Evolutionary conservation across 2,113 vertebrate species (phyloP), one percentile per base, ranked within the genome.

Genomic region (Poecilia latipinna): DNA sequence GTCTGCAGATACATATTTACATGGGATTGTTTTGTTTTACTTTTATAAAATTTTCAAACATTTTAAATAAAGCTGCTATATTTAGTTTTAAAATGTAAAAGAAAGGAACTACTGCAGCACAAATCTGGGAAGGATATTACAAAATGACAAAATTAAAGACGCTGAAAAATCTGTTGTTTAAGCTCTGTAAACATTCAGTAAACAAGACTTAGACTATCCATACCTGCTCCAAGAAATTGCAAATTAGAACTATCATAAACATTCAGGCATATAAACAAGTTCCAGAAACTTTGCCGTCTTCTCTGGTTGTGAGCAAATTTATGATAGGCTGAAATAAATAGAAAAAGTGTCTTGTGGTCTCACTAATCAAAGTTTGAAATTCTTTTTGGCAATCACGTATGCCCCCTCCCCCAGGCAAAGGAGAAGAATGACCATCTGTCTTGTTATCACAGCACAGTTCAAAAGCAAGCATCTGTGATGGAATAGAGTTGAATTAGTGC

Each of bases 401-500:
- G 69, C 32, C 61, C 39, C 17, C 17, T 72, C 37, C 26, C 29
- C 70, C 15, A 8, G 44, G 62, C 31, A 29, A 22, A 28, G 29
- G 42, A 65, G 44, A 35, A 54, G 24, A 35, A 12, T 19, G 63
- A 57, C 31, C 42, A 65, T 74, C 62, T 57, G 72, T 64, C n/a
- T 54, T 37, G 63, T 62, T 72, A 64, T 32, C 15, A 39, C 26
- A n/a, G 37, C 31, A 37, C 8, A 15, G 51, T 33, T 60, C 68
- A 70, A 60, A 51, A 37, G 68, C 68, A 32, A 15, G 31, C 68
- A 61, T 35, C 51, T 28, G 54, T 70, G 54, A 61, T 31, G 22
- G 37, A 35, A 35, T 57, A 63, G 62, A 24, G n/a, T 26, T 54
- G 72, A 65, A 74, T 65, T 33, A 64, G 31, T 51, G 61, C 61